Conservation (phyloP, 2,797 vertebrate genomes). For the Parauchenoglanis punctatus region DNA sequence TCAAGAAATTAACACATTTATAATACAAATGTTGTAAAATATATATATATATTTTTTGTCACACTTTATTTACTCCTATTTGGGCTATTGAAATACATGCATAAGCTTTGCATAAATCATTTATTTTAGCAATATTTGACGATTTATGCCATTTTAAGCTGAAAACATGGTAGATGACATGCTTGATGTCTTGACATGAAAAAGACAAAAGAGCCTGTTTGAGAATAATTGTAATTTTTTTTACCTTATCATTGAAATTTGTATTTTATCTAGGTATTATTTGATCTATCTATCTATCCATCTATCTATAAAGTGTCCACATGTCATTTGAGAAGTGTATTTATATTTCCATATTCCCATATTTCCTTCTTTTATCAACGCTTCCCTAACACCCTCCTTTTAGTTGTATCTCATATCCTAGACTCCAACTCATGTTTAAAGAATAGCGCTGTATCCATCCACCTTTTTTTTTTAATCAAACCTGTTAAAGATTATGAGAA, state of each 20-base stretch:
- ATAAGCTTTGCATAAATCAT: background rate
- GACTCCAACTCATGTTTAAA: background rate
- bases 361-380: background rate
- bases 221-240: no score
- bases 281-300: no score
- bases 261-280: no score
- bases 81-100: background rate
- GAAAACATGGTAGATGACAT: background rate
- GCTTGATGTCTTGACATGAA: background rate
- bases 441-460: background rate
- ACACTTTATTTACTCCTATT: background rate
- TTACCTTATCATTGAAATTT: no score
- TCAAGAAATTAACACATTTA: background rate
- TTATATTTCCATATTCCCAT: background rate
- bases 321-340: background rate
- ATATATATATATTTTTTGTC: no score
- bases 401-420: background rate
- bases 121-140: background rate
- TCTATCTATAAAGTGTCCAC: background rate
- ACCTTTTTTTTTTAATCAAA: background rate
- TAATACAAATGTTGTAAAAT: background rate
- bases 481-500: conserved; percentile 11
- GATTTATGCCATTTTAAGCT: background rate
- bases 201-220: background rate
- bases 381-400: background rate